Base-by-base conservation (phyloP, 2,113 vertebrate species). In the Tauraco erythrolophus region DNA sequence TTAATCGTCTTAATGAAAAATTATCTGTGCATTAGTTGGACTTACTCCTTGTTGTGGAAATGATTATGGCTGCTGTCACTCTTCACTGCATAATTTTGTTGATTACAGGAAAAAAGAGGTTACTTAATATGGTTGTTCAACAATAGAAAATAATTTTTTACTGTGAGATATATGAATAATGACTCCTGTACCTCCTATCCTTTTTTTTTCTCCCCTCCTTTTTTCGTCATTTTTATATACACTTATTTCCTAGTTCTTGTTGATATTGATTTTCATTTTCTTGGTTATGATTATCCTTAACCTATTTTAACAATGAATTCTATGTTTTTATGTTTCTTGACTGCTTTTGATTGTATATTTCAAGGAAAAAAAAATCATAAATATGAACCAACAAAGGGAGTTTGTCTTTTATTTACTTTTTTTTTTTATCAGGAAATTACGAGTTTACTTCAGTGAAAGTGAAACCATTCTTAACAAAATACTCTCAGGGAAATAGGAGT, bases 171-270 rank as follows among this genome's bases (percentile, higher is more conserved):
- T 27, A 33, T 50, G 69, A 68, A 65, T 57, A 54, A 60, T 15
- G 7, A 57, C 11, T 72, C 4, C 6, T 77, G 25, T 23, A 19
- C 56, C 14, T 16, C 56, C 4, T 74, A 11, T 27, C 25, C 30
- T 14, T 30, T 21, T 13, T 18, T 6, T 37, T 61, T 24, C 9
- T 10, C 10, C 25, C 8, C 1, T 0, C 2, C 14, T 6, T 48
- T 64, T 69, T 57, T 41, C 18, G 5, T 58, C 16, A 25, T 53
- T 94, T 82, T 65, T 83, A 54, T 37, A 19, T 33, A 53, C 2
- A 35, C 3, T 66, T 92, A 39, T 72, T 80, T 76, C 22, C 22
- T 80, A 27, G 8, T 72, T 64, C 45, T 50, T 74, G 4, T 84
- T 69, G 17, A 30, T 86, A 68, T 1, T 35, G 30, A 77, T 86